These are phyloP conservation scores for Orchesella flavescens DNA, from an alignment of 2,888 invertebrate genomes.

Conservation along the genomic window DNA sequence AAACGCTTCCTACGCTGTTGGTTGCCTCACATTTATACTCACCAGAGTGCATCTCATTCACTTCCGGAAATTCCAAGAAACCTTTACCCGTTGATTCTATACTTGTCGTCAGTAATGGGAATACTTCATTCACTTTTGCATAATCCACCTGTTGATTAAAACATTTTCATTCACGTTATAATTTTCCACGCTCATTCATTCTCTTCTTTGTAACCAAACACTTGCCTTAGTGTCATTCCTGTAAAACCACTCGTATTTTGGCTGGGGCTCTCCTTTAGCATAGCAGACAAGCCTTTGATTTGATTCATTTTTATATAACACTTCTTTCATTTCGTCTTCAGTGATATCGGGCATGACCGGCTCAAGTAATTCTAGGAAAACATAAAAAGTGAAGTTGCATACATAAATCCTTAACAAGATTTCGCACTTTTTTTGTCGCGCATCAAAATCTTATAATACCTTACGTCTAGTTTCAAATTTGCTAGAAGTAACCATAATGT, in stretches of 20 bases:
- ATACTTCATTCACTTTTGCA: neutral
- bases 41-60: neutral
- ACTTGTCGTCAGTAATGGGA: constrained; percentile 17
- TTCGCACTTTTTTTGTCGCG: neutral
- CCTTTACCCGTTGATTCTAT: constrained; percentile 30
- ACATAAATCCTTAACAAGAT: neutral
- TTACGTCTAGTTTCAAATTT: constrained; percentile 45
- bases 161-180: neutral
- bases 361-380: neutral
- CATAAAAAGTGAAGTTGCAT: neutral
- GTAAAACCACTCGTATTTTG: constrained; percentile 25
- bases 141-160: neutral
- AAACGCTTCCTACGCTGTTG: neutral
- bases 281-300: constrained; percentile 18
- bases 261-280: constrained; percentile 30
- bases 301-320: constrained; percentile 16
- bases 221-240: constrained; percentile 11
- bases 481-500: neutral
- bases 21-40: neutral
- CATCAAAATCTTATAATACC: neutral
- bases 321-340: neutral
- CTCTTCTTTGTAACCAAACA: neutral
- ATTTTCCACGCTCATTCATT: neutral
- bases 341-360: neutral
- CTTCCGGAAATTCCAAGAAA: constrained; percentile 33